Evolutionary conservation across 2,888 invertebrate genomes (phyloP), one percentile per base, ranked within the genome.

Genomic region (Oxytorus armatus): DNA sequence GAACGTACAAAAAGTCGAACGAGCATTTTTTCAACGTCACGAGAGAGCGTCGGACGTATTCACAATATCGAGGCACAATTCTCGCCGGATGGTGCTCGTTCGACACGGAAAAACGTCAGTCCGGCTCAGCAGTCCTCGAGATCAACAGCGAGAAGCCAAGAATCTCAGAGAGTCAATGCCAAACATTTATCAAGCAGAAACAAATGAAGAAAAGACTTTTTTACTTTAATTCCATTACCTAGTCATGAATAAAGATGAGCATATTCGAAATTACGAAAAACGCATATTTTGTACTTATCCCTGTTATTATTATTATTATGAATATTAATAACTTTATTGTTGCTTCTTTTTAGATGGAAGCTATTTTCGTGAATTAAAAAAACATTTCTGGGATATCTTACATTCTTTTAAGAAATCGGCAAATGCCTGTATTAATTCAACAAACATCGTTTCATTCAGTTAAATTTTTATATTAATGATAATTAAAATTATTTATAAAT

Each of bases 31-130:
- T 39, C 79, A 25, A 84, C 86, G n/a, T 86, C 86, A 3, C 84
- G 84, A 18, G 87, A 83, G 74, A 90, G 89, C 68, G 75, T 88
- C 33, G 82, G 86, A 47, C 86, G 84, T 23, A 11, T 89, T 47
- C 72, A 87, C 29, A 89, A 87, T 33, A 82, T 89, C 63, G 82
- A 87, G 49, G 73, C 73, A 0, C 55, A 49, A 69, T 77, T 77
- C 8, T 68, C 77, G 5, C 63, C 63, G 16, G 55, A 80, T 8
- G n/a, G 16, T 14, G 16, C 33, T 55, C 51, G 49, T 10, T n/a
- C 80, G 44, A 80, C 77, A 39, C 63, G 77, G 3, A 77, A 65
- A 63, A 65, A 77, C 21, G 80, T 80, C 39, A 80, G 73, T 39
- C 80, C 80, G 4, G 77, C 80, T 39, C 63, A 57, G 36, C 80